These are phyloP conservation scores for Ypsolopha sequella DNA, from an alignment of 2,888 invertebrate species.

Conservation along the genomic window DNA sequence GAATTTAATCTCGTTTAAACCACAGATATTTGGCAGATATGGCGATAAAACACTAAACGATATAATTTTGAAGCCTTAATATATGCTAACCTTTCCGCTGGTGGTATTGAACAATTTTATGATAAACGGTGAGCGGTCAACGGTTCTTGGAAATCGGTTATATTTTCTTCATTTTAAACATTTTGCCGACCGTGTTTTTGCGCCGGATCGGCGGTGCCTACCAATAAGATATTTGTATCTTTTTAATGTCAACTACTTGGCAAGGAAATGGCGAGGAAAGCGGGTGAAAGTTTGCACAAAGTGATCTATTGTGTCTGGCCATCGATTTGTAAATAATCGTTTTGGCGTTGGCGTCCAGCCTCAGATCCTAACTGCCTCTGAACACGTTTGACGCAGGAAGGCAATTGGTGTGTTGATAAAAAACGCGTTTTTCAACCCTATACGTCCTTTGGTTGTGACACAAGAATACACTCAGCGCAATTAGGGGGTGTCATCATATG, in stretches of 20 bases:
- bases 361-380: background rate
- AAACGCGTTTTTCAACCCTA: background rate
- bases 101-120: constrained; percentile 60
- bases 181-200: constrained; percentile 60
- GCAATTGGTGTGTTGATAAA: background rate
- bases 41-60: constrained; percentile 5
- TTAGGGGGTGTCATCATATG: constrained; percentile 30
- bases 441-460: constrained; percentile 25
- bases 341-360: constrained; percentile 7
- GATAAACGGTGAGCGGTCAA: constrained; percentile 64
- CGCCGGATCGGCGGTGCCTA: constrained; percentile 32
- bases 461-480: constrained; percentile 46
- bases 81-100: constrained; percentile 42
- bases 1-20: background rate
- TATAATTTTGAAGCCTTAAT: constrained; percentile 2
- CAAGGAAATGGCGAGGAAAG: constrained; percentile 33
- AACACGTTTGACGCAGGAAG: background rate
- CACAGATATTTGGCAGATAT: background rate
- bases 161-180: constrained; percentile 53
- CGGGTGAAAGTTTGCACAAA: constrained; percentile 36
- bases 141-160: constrained; percentile 58
- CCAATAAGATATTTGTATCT: constrained; percentile 51
- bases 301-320: constrained; percentile 22
- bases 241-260: constrained; percentile 37
- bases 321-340: constrained; percentile 5